Conservation (phyloP, 2,113 vertebrate genomes). For the Glareola pratincola region DNA sequence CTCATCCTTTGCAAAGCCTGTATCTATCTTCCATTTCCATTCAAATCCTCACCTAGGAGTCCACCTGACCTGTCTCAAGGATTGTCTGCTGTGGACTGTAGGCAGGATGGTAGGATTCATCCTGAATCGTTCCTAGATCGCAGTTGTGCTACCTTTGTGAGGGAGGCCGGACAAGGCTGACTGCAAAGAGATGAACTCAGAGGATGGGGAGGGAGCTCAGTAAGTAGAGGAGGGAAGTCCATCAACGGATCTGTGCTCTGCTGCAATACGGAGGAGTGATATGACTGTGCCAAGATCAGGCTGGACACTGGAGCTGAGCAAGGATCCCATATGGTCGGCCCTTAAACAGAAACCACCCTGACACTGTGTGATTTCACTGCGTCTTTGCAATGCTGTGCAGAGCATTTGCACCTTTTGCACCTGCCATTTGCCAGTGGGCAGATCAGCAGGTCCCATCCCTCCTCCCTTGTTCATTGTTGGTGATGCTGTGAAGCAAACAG, state of each 20-base stretch:
- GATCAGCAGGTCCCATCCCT: not conserved
- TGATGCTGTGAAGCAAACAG: not conserved
- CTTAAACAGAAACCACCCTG: not conserved
- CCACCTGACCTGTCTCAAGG: not conserved
- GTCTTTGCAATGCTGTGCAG: not conserved
- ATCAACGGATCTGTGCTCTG: not conserved
- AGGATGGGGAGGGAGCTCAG: not conserved
- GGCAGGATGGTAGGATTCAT: not conserved
- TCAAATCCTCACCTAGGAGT: not conserved
- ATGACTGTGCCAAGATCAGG: not conserved
- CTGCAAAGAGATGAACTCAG: accelerated
- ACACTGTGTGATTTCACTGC: not conserved
- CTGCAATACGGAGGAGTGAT: not conserved
- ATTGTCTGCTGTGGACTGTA: not conserved
- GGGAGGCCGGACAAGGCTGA: not conserved
- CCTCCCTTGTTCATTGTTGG: not conserved
- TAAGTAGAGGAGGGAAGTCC: not conserved
- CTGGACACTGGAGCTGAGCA: not conserved
- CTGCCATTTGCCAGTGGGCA: not conserved
- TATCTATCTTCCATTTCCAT: not conserved
- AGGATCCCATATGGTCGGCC: accelerated
- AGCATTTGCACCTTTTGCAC: not conserved
- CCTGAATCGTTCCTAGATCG: not conserved
- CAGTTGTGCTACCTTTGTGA: not conserved
- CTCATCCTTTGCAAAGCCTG: not conserved